Percentiles rank a stretch among this genome's conserved stretches.
These are phyloP conservation scores for Orussus abietinus DNA, from an alignment of 1,140 invertebrate species.

Conservation along the genomic window DNA sequence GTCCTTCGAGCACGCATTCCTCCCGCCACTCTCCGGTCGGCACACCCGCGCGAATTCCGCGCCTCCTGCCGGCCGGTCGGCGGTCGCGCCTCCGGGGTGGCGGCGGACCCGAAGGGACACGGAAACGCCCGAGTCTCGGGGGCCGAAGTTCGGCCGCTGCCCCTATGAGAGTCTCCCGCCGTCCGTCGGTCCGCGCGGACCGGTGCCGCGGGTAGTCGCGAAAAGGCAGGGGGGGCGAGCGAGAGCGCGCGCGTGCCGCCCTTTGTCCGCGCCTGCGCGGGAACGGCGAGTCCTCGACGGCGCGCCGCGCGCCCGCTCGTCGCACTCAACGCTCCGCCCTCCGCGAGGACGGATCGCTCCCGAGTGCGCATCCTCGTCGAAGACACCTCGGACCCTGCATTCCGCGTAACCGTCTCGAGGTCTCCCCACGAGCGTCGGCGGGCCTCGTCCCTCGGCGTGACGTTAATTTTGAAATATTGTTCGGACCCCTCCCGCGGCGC, in stretches of 20 bases:
- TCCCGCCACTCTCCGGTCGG: too few relatives aligned
- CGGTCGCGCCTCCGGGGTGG: too few relatives aligned
- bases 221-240: slow-evolving; percentile 13
- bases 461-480: slow-evolving; percentile 47
- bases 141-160: too few relatives aligned
- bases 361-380: slow-evolving; percentile 32
- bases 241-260: slow-evolving; percentile 26
- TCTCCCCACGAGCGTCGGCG: too few relatives aligned
- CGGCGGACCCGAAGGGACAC: too few relatives aligned
- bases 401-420: too few relatives aligned
- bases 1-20: slow-evolving; percentile 16
- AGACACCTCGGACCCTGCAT: slow-evolving; percentile 25
- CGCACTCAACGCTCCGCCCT: too few relatives aligned
- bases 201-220: background rate
- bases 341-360: too few relatives aligned
- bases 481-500: slow-evolving; percentile 19
- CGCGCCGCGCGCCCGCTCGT: background rate
- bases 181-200: slow-evolving; percentile 22
- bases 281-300: slow-evolving; percentile 19
- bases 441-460: slow-evolving; percentile 31
- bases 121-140: too few relatives aligned
- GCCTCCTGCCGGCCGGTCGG: too few relatives aligned
- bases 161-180: slow-evolving; percentile 13
- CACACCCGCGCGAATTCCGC: too few relatives aligned
- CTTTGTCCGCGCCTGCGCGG: slow-evolving; percentile 28